phyloP scores from a whole-genome alignment of 2,113 vertebrate genomes.

The Urocynchramus pylzowi region DNA sequence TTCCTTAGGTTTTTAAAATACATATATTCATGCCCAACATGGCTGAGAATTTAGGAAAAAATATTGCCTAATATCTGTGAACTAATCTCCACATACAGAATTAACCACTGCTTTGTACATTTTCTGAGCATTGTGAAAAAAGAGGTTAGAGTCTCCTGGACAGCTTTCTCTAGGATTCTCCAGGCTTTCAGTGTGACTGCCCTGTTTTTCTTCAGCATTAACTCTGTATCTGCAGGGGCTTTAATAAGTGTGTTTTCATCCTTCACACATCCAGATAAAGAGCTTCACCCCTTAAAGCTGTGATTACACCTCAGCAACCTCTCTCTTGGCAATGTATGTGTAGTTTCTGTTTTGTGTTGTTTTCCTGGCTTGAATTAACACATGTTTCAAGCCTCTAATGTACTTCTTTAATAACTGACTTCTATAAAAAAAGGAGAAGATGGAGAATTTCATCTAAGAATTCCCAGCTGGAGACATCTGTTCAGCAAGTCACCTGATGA shows the following conservation, averaged over 20 bases:
- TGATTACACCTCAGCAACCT: constrained; percentile 20
- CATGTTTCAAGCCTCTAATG: neutral
- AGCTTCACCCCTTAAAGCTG: constrained; percentile 10
- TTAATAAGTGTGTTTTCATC: neutral
- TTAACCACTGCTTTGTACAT: neutral
- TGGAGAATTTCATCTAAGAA: constrained; percentile 32
- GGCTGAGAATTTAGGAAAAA: neutral
- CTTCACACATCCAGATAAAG: neutral
- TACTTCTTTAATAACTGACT: constrained; percentile 38
- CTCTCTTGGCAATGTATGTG: neutral
- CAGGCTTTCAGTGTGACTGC: neutral
- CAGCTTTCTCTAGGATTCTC: neutral
- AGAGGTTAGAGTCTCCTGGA: neutral
- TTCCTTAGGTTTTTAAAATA: neutral
- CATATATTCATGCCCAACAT: fast-evolving
- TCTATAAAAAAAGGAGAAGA: constrained; percentile 4
- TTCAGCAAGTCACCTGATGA: constrained; percentile 68
- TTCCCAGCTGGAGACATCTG: constrained; percentile 66
- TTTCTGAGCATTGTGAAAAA: neutral
- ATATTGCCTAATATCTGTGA: neutral
- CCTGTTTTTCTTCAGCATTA: constrained; percentile 1
- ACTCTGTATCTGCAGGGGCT: neutral
- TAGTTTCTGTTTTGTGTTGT: constrained; percentile 33
- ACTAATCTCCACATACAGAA: neutral
- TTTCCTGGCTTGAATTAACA: constrained; percentile 39